These are phyloP conservation scores for Ormyrus pomaceus DNA, from an alignment of 2,888 invertebrate genomes.

Conservation along the genomic window DNA sequence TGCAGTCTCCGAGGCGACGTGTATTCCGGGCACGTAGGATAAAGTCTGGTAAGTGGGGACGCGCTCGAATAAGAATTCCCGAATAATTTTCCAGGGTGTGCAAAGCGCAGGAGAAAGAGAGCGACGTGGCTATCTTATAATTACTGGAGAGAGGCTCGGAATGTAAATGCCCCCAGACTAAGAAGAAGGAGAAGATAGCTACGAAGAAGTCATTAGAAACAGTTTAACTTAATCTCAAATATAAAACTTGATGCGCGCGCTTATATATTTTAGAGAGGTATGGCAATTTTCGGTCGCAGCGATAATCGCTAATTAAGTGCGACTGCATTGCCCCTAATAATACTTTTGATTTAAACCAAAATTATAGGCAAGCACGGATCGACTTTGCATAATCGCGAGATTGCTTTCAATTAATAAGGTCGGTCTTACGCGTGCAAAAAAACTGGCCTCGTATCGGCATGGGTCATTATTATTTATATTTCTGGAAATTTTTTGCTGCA, in stretches of 20 bases:
- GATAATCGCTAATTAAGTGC: slow-evolving; percentile 53
- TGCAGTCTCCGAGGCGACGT: slow-evolving; percentile 26
- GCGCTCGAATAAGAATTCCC: slow-evolving; percentile 63
- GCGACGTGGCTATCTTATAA: slow-evolving; percentile 62
- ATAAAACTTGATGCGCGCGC: slow-evolving; percentile 54
- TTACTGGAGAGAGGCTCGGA: slow-evolving; percentile 58
- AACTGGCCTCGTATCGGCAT: background rate
- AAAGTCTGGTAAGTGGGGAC: slow-evolving; percentile 61
- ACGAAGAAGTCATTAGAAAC: slow-evolving; percentile 58
- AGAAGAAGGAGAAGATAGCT: slow-evolving; percentile 42
- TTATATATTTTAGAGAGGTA: background rate
- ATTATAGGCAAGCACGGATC: slow-evolving; percentile 17
- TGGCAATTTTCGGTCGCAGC: slow-evolving; percentile 30
- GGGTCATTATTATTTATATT: background rate
- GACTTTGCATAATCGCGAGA: slow-evolving; percentile 49
- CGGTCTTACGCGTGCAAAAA: too few species aligned
- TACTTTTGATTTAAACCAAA: slow-evolving; percentile 44
- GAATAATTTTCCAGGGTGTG: slow-evolving; percentile 61
- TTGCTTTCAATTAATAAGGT: slow-evolving; percentile 54
- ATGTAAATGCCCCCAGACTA: slow-evolving; percentile 54
- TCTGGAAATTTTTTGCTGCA: background rate
- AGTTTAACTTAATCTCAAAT: slow-evolving; percentile 59
- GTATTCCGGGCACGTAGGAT: slow-evolving; percentile 62
- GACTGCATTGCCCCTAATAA: slow-evolving; percentile 40
- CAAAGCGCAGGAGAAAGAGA: slow-evolving; percentile 18